These are phyloP conservation scores for Lynx canadensis DNA, from an alignment of 2,113 vertebrate species.

Conservation along the genomic window DNA sequence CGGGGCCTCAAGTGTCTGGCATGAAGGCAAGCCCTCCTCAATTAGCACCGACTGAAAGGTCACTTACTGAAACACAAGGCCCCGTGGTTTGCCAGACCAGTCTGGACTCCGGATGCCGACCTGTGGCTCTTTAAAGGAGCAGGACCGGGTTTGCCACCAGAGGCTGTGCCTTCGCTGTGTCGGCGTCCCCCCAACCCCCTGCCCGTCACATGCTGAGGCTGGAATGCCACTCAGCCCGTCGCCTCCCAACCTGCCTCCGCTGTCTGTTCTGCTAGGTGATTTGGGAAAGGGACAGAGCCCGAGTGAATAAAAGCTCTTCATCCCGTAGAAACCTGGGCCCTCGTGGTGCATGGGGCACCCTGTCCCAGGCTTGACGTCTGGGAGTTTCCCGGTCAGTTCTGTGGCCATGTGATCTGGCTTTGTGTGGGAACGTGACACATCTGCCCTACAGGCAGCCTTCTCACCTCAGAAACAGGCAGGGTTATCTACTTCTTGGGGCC, in stretches of 20 bases:
- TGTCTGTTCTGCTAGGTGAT: background rate
- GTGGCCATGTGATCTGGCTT: background rate
- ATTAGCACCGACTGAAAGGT: constrained; percentile 67
- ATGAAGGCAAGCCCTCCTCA: background rate
- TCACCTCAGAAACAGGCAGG: background rate
- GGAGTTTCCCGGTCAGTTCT: background rate
- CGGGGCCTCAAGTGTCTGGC: background rate
- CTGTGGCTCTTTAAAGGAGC: constrained; percentile 53
- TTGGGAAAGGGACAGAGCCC: background rate
- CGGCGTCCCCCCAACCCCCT: rapidly evolving
- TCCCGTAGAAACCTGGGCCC: background rate
- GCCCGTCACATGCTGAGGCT: rapidly evolving
- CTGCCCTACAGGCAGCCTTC: no score
- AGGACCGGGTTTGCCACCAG: background rate
- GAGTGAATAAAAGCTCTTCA: no score
- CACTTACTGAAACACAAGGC: constrained; percentile 24
- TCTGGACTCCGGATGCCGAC: background rate
- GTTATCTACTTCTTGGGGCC: background rate
- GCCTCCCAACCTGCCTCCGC: background rate
- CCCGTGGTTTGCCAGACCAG: background rate
- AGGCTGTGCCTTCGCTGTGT: background rate
- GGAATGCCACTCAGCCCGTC: background rate
- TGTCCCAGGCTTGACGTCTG: rapidly evolving
- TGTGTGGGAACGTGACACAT: background rate
- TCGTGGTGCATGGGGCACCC: background rate